Evolutionary conservation across 2,888 invertebrate genomes (phyloP), one percentile per base, ranked within the genome.

Genomic region (Pristionchus entomophagus): DNA sequence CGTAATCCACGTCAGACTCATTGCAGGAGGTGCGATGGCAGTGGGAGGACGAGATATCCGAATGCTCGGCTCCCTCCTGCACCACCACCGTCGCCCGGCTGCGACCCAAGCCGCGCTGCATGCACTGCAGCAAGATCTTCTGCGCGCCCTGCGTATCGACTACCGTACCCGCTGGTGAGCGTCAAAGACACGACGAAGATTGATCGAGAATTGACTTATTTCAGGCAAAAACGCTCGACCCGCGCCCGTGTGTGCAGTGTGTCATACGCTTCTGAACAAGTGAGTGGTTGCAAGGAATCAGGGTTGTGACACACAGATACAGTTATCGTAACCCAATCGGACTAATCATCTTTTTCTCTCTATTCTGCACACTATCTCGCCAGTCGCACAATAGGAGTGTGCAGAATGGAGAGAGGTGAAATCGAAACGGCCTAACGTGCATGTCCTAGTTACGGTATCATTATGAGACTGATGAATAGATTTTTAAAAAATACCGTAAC

Each of bases 181-280:
- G 53, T 19, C n/a, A 32, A 32, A 2, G 1, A 38, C 29, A 38
- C 56, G 49, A 59, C 19, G 38, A 19, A 29, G n/a, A 3, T n/a
- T 8, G 45, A 78, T 78, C 45, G 32, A 51, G 12, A 51, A 83
- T 38, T 62, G 49, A 83, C 26, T 53, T 32, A 59, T 22, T 62
- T 83, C 96, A 91, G 99, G 99, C 62, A 97, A 97, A 88, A 96
- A 96, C 92, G 95, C 96, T 91, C 95, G 96, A 91, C 96, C 96
- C 65, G 97, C 97, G 86, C 96, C 96, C 94, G 99, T 99, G 89
- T 99, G 99, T 95, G 96, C 96, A 94, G 97, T 99, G 87, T 99
- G 99, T 95, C 97, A 98, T 95, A 99, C 99, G 82, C 95, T 99
- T 93, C 96, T 99, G 94, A 97, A 94, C 83, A 69, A 53, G 77